Conservation (phyloP, 2,888 invertebrate species). For the Metacarcinus magister region DNA sequence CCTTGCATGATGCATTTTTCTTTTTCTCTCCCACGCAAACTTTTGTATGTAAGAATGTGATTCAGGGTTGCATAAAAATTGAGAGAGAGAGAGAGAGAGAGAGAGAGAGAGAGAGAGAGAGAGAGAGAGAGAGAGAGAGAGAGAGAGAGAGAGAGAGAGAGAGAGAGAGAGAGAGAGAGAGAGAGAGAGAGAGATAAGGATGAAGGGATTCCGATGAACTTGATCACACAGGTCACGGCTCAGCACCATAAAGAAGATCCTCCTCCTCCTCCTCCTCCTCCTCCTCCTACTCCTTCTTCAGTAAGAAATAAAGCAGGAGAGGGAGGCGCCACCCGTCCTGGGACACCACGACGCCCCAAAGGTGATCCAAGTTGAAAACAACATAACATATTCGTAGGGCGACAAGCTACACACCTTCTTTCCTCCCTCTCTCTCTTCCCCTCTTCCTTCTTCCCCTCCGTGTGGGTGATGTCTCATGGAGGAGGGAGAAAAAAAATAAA, state of each 20-base stretch:
- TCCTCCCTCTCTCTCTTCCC: neutral
- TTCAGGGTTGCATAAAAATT: neutral
- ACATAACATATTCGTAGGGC: neutral
- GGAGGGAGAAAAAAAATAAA: neutral
- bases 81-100: neutral
- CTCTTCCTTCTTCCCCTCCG: neutral
- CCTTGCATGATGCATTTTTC: neutral
- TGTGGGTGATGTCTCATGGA: neutral
- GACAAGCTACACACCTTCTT: constrained; percentile 1
- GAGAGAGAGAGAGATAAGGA: neutral
- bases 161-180: constrained; percentile 40
- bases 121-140: constrained; percentile 29
- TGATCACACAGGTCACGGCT: neutral
- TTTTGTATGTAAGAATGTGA: too few relatives aligned
- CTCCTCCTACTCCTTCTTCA: neutral
- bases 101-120: neutral
- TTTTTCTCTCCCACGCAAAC: neutral
- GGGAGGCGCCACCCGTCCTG: constrained; percentile 2
- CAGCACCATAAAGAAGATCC: neutral
- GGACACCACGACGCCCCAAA: neutral
- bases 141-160: constrained; percentile 48
- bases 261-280: constrained; percentile 18
- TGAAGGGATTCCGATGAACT: neutral
- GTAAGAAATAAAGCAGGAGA: neutral
- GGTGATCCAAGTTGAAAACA: constrained; percentile 1